Evolutionary conservation across 2,113 vertebrate species (phyloP).

Genomic region (Oostethus manadensis): DNA sequence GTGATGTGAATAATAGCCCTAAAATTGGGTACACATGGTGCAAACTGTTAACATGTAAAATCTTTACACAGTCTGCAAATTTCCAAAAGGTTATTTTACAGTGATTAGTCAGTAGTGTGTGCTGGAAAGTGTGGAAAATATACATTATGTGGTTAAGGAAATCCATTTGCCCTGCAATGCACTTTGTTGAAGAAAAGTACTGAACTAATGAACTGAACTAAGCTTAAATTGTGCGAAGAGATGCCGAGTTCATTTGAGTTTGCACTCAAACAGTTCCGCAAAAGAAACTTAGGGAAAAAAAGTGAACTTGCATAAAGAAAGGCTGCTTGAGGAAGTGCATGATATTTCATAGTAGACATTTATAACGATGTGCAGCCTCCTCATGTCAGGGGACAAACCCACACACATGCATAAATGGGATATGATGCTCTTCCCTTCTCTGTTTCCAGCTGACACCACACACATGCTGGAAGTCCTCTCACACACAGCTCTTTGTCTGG

Average conservation of each 20-base stretch:
- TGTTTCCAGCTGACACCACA: constrained; percentile 70
- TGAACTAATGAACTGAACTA: no score
- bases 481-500: constrained; percentile 63
- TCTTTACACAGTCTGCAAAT: no score
- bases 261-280: neutral
- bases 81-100: no score
- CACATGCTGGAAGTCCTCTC: constrained; percentile 66
- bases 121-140: neutral
- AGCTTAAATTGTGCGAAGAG: neutral
- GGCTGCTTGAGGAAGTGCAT: neutral
- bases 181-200: neutral
- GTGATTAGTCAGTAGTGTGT: no score
- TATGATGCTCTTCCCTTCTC: constrained; percentile 64
- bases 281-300: neutral
- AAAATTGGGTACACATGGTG: no score
- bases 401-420: constrained; percentile 50
- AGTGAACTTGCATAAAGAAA: neutral
- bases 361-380: constrained; percentile 38
- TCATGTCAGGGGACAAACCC: constrained; percentile 60
- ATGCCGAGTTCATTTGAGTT: neutral
- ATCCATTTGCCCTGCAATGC: neutral
- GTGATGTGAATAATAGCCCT: no score
- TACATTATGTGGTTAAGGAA: neutral
- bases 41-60: no score
- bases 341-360: constrained; percentile 42